These are phyloP conservation scores for Sebastes alutus DNA, from an alignment of 2,797 vertebrate species.

Conservation along the genomic window DNA sequence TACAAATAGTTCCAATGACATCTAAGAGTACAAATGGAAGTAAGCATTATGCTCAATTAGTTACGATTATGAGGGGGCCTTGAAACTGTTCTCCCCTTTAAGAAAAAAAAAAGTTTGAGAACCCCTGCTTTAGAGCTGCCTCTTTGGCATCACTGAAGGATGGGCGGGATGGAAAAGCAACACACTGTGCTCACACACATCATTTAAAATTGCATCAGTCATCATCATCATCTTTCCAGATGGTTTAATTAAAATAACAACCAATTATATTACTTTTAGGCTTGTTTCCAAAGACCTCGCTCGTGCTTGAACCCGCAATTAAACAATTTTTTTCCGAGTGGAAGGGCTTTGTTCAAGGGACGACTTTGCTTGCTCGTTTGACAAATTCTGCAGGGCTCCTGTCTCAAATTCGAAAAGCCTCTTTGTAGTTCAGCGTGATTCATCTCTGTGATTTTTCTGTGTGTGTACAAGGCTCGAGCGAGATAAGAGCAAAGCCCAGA, in stretches of 20 bases:
- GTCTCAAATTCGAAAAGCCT: constrained; percentile 27
- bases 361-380: constrained; percentile 16
- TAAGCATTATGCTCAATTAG: too few species aligned
- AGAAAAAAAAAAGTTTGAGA: too few species aligned
- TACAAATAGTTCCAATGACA: too few species aligned
- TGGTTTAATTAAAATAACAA: constrained; percentile 62
- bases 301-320: constrained; percentile 17
- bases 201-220: constrained; percentile 37
- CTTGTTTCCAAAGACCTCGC: constrained; percentile 41
- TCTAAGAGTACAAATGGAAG: too few species aligned
- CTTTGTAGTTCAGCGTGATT: constrained; percentile 44
- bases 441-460: constrained; percentile 50
- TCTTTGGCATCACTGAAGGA: constrained; percentile 34
- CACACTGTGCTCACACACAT: not conserved
- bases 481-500: constrained; percentile 53
- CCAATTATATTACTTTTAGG: constrained; percentile 50
- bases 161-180: not conserved
- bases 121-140: not conserved
- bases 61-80: too few species aligned
- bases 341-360: constrained; percentile 13
- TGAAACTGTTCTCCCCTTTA: too few species aligned
- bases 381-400: constrained; percentile 27
- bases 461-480: constrained; percentile 33
- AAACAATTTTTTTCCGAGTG: not conserved
- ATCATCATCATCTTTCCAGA: constrained; percentile 47